Base-by-base conservation (phyloP, 1,140 invertebrate species). In the Xylocopa sonorina region DNA sequence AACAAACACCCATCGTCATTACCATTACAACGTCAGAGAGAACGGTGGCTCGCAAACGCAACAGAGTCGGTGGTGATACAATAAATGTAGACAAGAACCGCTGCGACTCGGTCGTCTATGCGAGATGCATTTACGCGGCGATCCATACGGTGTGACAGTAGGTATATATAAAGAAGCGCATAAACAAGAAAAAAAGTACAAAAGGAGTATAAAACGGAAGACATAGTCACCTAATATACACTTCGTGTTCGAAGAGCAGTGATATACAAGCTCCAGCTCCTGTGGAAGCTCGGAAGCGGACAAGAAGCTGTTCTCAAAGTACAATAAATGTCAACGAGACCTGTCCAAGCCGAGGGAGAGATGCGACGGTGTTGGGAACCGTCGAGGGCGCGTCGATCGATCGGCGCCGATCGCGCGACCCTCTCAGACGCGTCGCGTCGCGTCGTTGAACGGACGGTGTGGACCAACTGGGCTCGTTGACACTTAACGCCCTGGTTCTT, bases 1-100 rank as follows among this genome's bases (percentile, higher is more conserved):
- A 90, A 91, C 89, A 91, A 89, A 84, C 75, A 78, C 85, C 73
- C 80, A 87, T 80, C 69, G 60, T 78, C 82, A 87, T 84, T 88
- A 83, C 68, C 75, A 86, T 82, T 73, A 78, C 80, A 86, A 83
- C 78, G 79, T 80, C 48, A 85, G 66, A 83, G n/a, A n/a, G n/a
- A 58, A 62, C 76, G 76, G 80, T 67, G 73, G 77, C 62, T 62
- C 48, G 67, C 53, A 78, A 84, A 82, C 77, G 77, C 77, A 85
- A 74, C 63, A 67, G 48, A 64, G 50, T 51, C 60, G 34, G 24
- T 53, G 34, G 27, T 41, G 34, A 32, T 38, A 80, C n/a, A n/a
- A n/a, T n/a, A n/a, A n/a, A n/a, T n/a, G 43, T 71, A 55, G 51
- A 68, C 64, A 71, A 83, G 29, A 83, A 80, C 50, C 72, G 78